Evolutionary conservation across 1,140 invertebrate species (phyloP).

Genomic region (Brachystomella parvula): DNA sequence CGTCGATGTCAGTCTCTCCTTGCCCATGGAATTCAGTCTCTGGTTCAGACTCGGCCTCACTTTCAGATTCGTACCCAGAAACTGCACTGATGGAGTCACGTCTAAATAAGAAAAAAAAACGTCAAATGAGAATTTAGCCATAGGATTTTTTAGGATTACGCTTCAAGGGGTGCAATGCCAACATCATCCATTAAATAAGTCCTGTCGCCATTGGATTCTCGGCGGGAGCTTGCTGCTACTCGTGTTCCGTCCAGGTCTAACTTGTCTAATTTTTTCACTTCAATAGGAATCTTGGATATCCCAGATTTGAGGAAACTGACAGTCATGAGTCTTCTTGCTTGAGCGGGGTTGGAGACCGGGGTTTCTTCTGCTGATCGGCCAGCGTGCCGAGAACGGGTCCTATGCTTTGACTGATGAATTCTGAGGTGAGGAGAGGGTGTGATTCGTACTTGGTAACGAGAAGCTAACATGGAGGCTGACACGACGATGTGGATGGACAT

Average conservation of each 20-base stretch:
- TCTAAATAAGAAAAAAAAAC: conserved; percentile 6
- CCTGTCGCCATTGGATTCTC: conserved; percentile 20
- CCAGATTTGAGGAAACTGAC: conserved; percentile 36
- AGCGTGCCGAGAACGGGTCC: too few relatives aligned
- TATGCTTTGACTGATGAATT: neutral
- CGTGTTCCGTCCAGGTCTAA: conserved; percentile 19
- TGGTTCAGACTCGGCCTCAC: conserved; percentile 18
- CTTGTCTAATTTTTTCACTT: conserved; percentile 22
- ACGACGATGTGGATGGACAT: conserved; percentile 34
- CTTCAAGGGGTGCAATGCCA: conserved; percentile 27
- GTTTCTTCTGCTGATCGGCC: neutral
- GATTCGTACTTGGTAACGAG: conserved; percentile 28
- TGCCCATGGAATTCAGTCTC: conserved; percentile 1
- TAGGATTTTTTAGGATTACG: conserved; percentile 6
- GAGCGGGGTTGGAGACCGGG: neutral
- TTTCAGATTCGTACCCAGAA: conserved; percentile 37
- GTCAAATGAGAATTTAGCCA: neutral
- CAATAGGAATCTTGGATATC: conserved; percentile 27
- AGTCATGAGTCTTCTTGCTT: conserved; percentile 31
- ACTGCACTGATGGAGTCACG: conserved; percentile 31
- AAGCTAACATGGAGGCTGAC: conserved; percentile 30
- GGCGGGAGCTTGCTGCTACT: neutral
- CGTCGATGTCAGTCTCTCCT: conserved; percentile 35
- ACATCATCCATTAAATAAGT: conserved; percentile 34
- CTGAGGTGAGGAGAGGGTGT: conserved; percentile 2